Evolutionary conservation across 2,113 vertebrate species (phyloP), one percentile per base, ranked within the genome.

Genomic region (Zosterops hypoxanthus): DNA sequence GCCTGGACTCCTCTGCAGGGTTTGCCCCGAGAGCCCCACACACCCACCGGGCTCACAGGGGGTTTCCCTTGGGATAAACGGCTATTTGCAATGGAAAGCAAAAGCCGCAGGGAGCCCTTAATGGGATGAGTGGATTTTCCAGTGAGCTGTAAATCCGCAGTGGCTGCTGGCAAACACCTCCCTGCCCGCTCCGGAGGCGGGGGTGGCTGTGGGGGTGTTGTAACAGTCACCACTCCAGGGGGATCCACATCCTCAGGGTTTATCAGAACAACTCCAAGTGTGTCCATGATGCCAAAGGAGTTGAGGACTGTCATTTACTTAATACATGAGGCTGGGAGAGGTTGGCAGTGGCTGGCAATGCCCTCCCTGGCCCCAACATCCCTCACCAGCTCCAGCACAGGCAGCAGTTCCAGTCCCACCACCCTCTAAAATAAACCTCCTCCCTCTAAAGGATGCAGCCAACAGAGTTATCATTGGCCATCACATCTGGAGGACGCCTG

Each of bases 81-180:
- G 29, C 2, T 49, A 39, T 77, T 91, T 77, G 85, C 82, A 50
- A 80, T 61, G 88, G 92, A 95, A 94, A 96, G 90, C 94, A 96
- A 92, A 94, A 95, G 86, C 95, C 39, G 6, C 6, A 0, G 76
- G 82, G 90, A 96, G 68, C 80, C 85, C 92, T 88, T 97, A 97
- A 96, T 96, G 92, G 55, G 94, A 96, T 97, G 92, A 96, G 82
- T 80, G 95, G 95, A 95, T 95, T 96, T 96, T 94, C 88, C 76
- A 93, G 82, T 47, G 80, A 95, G 90, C 86, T 70, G 92, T 80
- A 95, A 97, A 96, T 95, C 95, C 6, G 0, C 64, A 34, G 82
- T 8, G 68, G 46, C 79, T 88, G 75, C 29, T 53, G 84, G 63
- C 79, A 94, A 85, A 86, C 5, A 52, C 57, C 66, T 61, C 79